Evolutionary conservation across 2,797 vertebrate genomes (phyloP), one percentile per base, ranked within the genome.

Genomic region (Neomorphus geoffroyi): DNA sequence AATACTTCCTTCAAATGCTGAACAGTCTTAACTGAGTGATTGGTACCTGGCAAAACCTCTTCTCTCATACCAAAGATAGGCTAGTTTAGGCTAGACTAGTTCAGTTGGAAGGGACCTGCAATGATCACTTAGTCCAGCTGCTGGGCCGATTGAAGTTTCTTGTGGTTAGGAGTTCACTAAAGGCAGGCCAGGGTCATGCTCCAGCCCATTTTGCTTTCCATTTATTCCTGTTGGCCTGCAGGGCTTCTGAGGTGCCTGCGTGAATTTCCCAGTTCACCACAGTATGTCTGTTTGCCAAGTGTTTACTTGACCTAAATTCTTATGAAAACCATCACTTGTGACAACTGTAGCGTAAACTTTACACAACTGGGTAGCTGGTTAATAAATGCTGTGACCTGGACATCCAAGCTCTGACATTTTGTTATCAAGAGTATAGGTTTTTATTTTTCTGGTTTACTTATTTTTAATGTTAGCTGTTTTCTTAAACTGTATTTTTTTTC

Each of bases 221-320:
- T 82, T 90, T 70, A 61, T 17, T 91, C 62, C 26, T 84, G 17
- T 70, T 85, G 85, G 80, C 54, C 57, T 67, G 48, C 45, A 88
- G 67, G 65, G 37, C 56, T 82, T 67, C 3, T 2, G 53, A 95
- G 69, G 33, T 82, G 67, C 61, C 41, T 80, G 28, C n/a, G 15
- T 30, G 66, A 75, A 33, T 45, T 43, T 73, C 41, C 33, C 35
- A 39, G 37, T 69, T 90, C 50, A 60, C 65, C 27, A 37, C 48
- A 74, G 18, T 26, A 18, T 35, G 65, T 46, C 73, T 81, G 48
- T 71, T 80, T 89, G 75, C 53, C 83, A 86, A 90, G 74, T 45
- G 51, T 77, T 94, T 92, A 72, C 73, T 82, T 93, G 90, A 95
- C 88, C 86, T 91, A 86, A 88, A 88, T 94, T 95, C 32, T 86